Percentiles rank a stretch among this genome's conserved stretches.
phyloP scores from a whole-genome alignment of 2,797 vertebrate species.

The Lithobates sylvaticus region DNA sequence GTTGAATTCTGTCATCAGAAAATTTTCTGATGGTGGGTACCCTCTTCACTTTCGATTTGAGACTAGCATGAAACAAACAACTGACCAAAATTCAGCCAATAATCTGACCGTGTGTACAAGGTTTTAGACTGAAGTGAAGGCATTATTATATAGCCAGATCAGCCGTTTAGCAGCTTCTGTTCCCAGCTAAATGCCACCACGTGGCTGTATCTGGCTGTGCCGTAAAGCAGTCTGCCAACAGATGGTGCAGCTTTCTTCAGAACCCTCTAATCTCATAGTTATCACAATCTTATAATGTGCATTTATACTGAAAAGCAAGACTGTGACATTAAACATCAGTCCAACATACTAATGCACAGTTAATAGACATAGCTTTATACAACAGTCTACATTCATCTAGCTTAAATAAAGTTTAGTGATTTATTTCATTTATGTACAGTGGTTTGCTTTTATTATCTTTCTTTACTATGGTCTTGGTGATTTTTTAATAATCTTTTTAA shows the following conservation, averaged over 20 bases:
- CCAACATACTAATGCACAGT: not conserved
- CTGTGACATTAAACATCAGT: not conserved
- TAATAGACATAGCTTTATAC: no score
- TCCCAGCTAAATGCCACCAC: conserved; percentile 18
- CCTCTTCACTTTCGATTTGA: no score
- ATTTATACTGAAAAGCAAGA: conserved; percentile 12
- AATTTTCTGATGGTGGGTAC: no score
- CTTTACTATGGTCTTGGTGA: no score
- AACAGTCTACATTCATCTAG: not conserved
- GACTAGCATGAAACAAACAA: no score
- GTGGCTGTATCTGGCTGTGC: not conserved
- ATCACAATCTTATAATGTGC: conserved; percentile 26
- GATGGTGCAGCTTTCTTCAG: conserved; percentile 31
- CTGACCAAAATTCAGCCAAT: no score
- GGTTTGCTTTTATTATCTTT: no score
- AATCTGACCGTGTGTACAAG: no score
- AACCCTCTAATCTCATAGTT: conserved; percentile 33
- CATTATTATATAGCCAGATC: not conserved
- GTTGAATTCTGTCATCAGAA: no score
- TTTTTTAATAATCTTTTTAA: no score
- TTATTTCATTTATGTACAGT: not conserved
- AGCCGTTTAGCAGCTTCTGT: conserved; percentile 39
- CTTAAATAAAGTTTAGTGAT: not conserved
- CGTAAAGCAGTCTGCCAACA: conserved; percentile 27
- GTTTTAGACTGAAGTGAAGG: not conserved